These are phyloP conservation scores for Octopus bimaculoides DNA, from an alignment of 1,140 invertebrate genomes.

Conservation along the genomic window DNA sequence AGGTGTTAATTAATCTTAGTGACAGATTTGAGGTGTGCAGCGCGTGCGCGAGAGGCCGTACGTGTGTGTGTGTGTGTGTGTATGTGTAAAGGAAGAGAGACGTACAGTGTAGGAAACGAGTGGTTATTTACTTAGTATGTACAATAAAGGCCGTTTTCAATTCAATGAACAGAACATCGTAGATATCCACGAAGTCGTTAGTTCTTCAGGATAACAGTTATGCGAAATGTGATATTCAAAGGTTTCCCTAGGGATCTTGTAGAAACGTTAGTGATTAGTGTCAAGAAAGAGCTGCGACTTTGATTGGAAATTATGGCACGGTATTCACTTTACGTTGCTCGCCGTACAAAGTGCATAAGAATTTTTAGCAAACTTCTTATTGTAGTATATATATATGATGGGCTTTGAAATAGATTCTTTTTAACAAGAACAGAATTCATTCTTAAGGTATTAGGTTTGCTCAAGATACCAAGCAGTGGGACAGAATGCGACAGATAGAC, in stretches of 20 bases:
- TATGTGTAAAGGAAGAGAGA: not conserved
- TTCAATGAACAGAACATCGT: not conserved
- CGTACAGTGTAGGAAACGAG: not conserved
- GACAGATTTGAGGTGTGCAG: not conserved
- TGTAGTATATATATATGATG: too few relatives aligned
- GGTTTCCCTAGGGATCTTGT: not conserved
- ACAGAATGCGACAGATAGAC: too few relatives aligned
- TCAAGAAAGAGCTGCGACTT: not conserved
- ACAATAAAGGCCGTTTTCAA: not conserved
- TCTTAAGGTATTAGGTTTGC: too few relatives aligned
- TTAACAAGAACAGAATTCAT: too few relatives aligned
- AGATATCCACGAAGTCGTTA: not conserved
- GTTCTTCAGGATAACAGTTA: not conserved
- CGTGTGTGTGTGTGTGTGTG: not conserved
- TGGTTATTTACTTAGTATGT: not conserved
- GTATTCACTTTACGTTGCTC: too few relatives aligned
- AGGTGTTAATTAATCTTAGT: not conserved
- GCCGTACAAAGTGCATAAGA: too few relatives aligned
- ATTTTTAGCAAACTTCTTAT: too few relatives aligned
- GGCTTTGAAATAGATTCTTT: too few relatives aligned
- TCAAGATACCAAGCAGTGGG: too few relatives aligned
- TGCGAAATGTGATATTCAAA: not conserved
- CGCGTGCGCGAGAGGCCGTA: not conserved
- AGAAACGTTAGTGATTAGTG: not conserved
- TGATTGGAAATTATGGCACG: too few relatives aligned